Percentiles rank a stretch among this genome's conserved stretches.
Conservation (phyloP, 2,797 vertebrate genomes). For the Myotis planiceps region DNA sequence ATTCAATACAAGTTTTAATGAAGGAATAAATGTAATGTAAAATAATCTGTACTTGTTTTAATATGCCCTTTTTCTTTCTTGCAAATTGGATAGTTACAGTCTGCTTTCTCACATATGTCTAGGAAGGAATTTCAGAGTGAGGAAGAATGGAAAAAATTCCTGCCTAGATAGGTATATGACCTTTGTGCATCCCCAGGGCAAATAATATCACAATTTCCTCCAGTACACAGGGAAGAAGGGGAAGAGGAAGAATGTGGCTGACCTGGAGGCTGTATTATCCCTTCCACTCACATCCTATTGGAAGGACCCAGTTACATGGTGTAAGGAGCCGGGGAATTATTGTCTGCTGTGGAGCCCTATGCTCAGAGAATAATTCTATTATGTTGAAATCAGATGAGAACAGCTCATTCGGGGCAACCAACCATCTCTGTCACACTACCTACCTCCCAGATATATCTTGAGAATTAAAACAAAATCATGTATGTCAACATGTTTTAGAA, state of each 20-base stretch:
- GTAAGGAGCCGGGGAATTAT: not conserved
- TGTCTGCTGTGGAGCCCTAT: not conserved
- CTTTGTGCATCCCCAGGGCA: not conserved
- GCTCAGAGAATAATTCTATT: not conserved
- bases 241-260: not conserved
- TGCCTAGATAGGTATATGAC: not conserved
- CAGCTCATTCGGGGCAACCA: not conserved
- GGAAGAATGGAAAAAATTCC: not conserved
- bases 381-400: not conserved
- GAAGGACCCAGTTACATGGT: not conserved
- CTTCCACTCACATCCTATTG: not conserved
- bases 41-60: not conserved
- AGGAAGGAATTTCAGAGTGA: not conserved
- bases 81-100: not conserved
- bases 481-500: not conserved
- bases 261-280: not conserved
- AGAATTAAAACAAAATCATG: slow-evolving; percentile 2
- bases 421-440: not conserved
- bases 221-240: not conserved
- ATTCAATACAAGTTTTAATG: not conserved
- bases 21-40: not conserved
- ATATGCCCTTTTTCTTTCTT: not conserved
- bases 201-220: not conserved
- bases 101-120: not conserved
- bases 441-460: not conserved